phyloP scores from a whole-genome alignment of 1,140 invertebrate genomes.

The Drosophila nigromelanica region DNA sequence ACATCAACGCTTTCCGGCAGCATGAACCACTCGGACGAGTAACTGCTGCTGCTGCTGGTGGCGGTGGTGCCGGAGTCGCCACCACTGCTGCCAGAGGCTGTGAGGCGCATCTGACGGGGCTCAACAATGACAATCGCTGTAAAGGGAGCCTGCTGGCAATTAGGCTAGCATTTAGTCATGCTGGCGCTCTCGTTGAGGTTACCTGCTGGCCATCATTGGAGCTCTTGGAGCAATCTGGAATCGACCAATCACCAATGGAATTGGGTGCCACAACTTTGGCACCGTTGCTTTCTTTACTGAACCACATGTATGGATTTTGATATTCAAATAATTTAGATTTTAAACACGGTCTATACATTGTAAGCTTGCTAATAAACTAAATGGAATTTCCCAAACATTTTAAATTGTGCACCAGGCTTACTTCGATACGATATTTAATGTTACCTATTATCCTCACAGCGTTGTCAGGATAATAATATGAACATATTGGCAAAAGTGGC shows the following conservation, averaged over 20 bases:
- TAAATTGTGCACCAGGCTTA: background rate
- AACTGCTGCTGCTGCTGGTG: background rate
- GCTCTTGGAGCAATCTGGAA: background rate
- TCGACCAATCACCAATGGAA: conserved; percentile 4
- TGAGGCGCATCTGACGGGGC: conserved; percentile 13
- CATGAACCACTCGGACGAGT: conserved; percentile 11
- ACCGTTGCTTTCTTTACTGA: conserved; percentile 9
- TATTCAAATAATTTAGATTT: conserved; percentile 41
- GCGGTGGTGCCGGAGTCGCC: background rate
- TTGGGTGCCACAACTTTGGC: background rate
- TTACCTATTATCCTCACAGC: too few species aligned
- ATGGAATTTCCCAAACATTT: background rate
- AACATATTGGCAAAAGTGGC: too few species aligned
- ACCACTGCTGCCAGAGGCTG: background rate
- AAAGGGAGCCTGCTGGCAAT: background rate
- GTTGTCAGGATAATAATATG: too few species aligned
- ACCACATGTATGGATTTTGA: conserved; percentile 28
- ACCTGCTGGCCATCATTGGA: conserved; percentile 6
- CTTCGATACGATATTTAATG: background rate
- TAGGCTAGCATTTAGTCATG: background rate
- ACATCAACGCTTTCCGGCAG: conserved; percentile 15
- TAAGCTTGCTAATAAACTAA: conserved; percentile 2
- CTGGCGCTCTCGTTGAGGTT: background rate
- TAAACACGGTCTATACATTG: conserved; percentile 23
- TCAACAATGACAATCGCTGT: conserved; percentile 34